Conservation (phyloP, 1,140 invertebrate genomes). For the Homalodisca vitripennis region DNA sequence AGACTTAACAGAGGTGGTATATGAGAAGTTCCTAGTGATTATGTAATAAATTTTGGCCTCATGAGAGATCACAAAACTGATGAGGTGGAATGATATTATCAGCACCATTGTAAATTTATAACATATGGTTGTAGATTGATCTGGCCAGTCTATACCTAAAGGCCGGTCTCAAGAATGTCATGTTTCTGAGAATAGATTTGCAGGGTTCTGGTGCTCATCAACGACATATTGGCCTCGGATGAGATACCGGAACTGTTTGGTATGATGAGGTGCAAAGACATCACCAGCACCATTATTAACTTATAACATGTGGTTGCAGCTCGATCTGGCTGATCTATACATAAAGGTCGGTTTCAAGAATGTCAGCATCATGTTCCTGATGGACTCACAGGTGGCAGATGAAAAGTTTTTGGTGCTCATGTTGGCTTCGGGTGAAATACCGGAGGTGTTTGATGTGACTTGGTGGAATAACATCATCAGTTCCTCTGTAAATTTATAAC, state of each 20-base stretch:
- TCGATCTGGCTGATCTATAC: constrained; percentile 80
- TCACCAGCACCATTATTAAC: constrained; percentile 78
- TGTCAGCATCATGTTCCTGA: constrained; percentile 83
- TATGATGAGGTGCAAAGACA: constrained; percentile 88
- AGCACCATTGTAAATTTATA: too few relatives aligned
- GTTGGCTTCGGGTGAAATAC: constrained; percentile 90
- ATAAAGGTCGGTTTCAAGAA: constrained; percentile 86
- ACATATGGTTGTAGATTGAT: constrained; percentile 62
- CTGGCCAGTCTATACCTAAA: constrained; percentile 82
- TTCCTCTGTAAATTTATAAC: too few relatives aligned
- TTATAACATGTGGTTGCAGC: too few relatives aligned
- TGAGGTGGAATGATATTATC: constrained; percentile 88
- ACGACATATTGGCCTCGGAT: constrained; percentile 90
- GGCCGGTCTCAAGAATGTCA: constrained; percentile 80
- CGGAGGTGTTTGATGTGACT: constrained; percentile 87
- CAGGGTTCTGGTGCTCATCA: constrained; percentile 93
- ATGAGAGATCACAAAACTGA: too few relatives aligned
- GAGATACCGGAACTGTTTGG: constrained; percentile 89
- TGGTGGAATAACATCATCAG: constrained; percentile 87
- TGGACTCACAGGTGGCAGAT: constrained; percentile 91
- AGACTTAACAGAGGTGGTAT: too few relatives aligned
- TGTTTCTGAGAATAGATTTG: constrained; percentile 93
- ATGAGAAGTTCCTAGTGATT: too few relatives aligned
- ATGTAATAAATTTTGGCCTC: too few relatives aligned
- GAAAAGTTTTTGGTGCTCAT: constrained; percentile 90